phyloP scores from a whole-genome alignment of 2,113 vertebrate species.

The Halichoerus grypus region DNA sequence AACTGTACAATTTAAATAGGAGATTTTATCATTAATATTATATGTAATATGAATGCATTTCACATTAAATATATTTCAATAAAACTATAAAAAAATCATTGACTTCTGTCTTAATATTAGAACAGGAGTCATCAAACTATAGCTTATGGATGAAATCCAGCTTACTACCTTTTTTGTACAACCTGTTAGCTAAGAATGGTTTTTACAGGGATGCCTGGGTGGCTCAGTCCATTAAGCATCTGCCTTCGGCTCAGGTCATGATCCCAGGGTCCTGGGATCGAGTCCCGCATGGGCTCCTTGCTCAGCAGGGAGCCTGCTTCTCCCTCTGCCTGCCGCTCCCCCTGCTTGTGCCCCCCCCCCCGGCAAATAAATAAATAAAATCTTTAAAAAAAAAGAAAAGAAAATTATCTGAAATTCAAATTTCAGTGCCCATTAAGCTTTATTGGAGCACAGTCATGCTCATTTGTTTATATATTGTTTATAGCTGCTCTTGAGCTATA shows the following conservation, averaged over 20 bases:
- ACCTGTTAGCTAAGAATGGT: background rate
- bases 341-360: too few relatives aligned
- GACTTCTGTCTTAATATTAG: conserved; percentile 3
- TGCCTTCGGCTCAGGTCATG: too few relatives aligned
- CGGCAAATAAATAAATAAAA: too few relatives aligned
- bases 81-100: background rate
- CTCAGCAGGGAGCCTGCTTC: too few relatives aligned
- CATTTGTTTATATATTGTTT: background rate
- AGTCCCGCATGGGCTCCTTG: too few relatives aligned
- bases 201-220: background rate
- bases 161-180: background rate
- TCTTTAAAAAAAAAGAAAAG: too few relatives aligned
- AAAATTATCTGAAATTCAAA: conserved; percentile 43
- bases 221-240: too few relatives aligned
- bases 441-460: background rate
- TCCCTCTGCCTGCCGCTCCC: too few relatives aligned
- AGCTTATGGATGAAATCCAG: background rate
- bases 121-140: background rate
- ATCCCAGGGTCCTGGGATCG: too few relatives aligned
- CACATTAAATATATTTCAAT: background rate
- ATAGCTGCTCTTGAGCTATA: background rate
- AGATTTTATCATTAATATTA: background rate
- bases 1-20: background rate
- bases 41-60: background rate
- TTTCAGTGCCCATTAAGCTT: background rate